Percentiles rank a stretch among this genome's conserved stretches.
Conservation (phyloP, 2,113 vertebrate species). For the Camelus dromedarius region DNA sequence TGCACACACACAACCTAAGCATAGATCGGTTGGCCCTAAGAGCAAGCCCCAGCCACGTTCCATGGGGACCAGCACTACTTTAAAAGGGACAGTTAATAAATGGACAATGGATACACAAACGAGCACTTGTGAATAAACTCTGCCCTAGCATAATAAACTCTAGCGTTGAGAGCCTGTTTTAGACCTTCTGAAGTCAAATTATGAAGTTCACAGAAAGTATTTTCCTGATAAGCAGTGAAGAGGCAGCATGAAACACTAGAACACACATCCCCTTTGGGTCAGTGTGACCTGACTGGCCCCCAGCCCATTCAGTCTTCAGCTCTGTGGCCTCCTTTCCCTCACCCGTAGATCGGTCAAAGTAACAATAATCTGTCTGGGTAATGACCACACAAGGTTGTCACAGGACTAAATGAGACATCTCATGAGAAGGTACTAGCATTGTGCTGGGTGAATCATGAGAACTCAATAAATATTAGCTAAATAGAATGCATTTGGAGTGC, state of each 20-base stretch:
- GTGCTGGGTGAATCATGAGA: neutral
- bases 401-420: neutral
- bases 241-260: neutral
- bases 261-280: rapidly evolving
- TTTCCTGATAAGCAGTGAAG: neutral
- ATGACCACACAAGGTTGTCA: neutral
- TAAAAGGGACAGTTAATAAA: neutral
- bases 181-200: neutral
- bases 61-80: neutral
- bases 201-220: neutral
- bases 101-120: neutral
- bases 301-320: neutral
- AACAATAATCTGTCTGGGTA: neutral
- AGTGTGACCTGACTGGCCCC: neutral
- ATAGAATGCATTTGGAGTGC: neutral
- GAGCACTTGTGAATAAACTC: neutral
- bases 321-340: neutral
- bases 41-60: neutral
- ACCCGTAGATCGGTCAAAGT: neutral
- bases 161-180: neutral
- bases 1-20: neutral
- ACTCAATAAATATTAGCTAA: neutral
- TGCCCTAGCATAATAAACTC: neutral
- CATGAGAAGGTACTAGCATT: rapidly evolving
- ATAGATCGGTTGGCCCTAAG: neutral